Percentiles rank a stretch among this genome's conserved stretches.
These are phyloP conservation scores for Genyomyrus donnyi DNA, from an alignment of 2,113 vertebrate species.

Conservation along the genomic window DNA sequence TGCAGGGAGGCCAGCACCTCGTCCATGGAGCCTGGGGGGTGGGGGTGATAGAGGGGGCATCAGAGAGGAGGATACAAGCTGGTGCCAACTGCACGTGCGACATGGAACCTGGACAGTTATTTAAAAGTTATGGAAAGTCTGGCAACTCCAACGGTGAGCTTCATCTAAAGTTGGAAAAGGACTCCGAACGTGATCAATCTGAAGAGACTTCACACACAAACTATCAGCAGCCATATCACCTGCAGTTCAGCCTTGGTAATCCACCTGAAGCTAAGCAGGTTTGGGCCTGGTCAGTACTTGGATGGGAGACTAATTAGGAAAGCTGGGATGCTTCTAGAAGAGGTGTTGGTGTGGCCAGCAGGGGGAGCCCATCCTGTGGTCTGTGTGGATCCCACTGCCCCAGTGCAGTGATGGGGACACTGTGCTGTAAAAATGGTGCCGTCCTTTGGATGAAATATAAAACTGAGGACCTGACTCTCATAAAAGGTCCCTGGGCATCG, in stretches of 20 bases:
- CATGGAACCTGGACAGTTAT: background rate
- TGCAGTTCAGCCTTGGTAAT: background rate
- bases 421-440: background rate
- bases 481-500: too few relatives aligned
- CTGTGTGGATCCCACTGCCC: background rate
- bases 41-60: background rate
- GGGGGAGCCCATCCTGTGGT: background rate
- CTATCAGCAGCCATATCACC: background rate
- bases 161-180: background rate
- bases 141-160: background rate
- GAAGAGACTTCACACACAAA: background rate
- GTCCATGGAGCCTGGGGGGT: conserved; percentile 79
- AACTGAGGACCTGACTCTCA: background rate
- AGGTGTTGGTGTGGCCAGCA: background rate
- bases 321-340: background rate
- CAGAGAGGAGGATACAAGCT: background rate
- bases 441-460: background rate
- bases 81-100: background rate
- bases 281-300: background rate
- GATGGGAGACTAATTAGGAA: background rate
- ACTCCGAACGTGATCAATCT: background rate
- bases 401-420: background rate
- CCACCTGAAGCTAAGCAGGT: background rate
- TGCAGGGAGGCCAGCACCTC: conserved; percentile 84
- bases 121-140: background rate